Evolutionary conservation across 2,888 invertebrate genomes (phyloP).

Genomic region (Stenchaetothrips biformis): DNA sequence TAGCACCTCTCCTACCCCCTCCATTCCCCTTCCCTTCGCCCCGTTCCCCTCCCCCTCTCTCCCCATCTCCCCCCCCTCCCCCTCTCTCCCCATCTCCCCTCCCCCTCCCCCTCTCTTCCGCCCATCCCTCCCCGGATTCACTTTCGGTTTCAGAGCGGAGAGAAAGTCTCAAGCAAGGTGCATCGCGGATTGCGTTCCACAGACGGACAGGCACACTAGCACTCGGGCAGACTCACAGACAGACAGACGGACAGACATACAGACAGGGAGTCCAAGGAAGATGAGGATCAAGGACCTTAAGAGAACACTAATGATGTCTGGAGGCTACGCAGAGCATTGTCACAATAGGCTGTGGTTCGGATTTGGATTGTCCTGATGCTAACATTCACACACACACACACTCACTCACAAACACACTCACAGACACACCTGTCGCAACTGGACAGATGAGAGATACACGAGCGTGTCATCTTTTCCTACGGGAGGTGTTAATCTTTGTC

Average conservation of each 20-base stretch:
- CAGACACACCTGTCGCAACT: too few species aligned
- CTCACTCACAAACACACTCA: background rate
- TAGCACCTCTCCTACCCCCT: conserved; percentile 19
- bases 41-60: conserved; percentile 21
- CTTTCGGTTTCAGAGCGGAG: background rate
- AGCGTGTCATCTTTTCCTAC: too few species aligned
- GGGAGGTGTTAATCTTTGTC: too few species aligned
- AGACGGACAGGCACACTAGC: background rate
- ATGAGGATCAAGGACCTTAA: background rate
- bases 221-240: background rate
- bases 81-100: background rate
- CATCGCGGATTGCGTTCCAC: background rate
- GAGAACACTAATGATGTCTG: background rate
- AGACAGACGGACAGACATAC: background rate
- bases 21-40: conserved; percentile 29
- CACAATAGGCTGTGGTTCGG: background rate
- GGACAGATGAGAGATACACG: too few species aligned
- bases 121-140: conserved; percentile 22
- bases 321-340: background rate
- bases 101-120: background rate
- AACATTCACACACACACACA: background rate
- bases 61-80: conserved; percentile 18
- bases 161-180: background rate
- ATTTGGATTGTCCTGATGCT: background rate
- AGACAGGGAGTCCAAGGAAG: background rate